A percentile compares a stretch with the other conserved stretches of the same genome.
These are phyloP conservation scores for Chaetophractus vellerosus DNA, from an alignment of 2,797 vertebrate genomes.

Conservation along the genomic window DNA sequence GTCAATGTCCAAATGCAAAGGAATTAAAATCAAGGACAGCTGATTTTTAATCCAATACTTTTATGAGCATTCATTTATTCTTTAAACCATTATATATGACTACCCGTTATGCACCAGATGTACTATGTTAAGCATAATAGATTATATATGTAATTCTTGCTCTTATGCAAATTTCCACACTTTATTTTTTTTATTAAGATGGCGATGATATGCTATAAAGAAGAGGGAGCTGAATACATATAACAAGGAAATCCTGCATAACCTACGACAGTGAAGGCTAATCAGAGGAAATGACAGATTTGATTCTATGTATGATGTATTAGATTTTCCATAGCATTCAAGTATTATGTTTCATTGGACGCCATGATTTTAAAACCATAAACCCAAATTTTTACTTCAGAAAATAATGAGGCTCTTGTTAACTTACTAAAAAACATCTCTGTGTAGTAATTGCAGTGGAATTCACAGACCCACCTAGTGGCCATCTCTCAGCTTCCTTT, in stretches of 20 bases:
- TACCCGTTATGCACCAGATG: background rate
- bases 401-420: constrained; percentile 8
- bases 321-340: constrained; percentile 26
- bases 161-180: background rate
- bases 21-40: background rate
- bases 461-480: no score
- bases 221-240: background rate
- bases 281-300: background rate
- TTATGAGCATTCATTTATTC: background rate
- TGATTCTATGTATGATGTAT: background rate
- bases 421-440: no score
- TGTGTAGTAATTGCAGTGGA: background rate
- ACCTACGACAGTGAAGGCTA: background rate
- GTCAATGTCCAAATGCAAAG: background rate
- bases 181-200: background rate
- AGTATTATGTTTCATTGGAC: constrained; percentile 36
- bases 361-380: constrained; percentile 44
- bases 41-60: background rate
- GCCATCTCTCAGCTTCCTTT: no score
- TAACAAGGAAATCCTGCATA: background rate
- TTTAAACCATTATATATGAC: background rate
- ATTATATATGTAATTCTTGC: background rate
- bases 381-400: constrained; percentile 30
- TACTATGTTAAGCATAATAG: background rate
- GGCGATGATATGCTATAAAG: background rate